These are phyloP conservation scores for Labeo rohita DNA, from an alignment of 2,113 vertebrate species.

Conservation along the genomic window DNA sequence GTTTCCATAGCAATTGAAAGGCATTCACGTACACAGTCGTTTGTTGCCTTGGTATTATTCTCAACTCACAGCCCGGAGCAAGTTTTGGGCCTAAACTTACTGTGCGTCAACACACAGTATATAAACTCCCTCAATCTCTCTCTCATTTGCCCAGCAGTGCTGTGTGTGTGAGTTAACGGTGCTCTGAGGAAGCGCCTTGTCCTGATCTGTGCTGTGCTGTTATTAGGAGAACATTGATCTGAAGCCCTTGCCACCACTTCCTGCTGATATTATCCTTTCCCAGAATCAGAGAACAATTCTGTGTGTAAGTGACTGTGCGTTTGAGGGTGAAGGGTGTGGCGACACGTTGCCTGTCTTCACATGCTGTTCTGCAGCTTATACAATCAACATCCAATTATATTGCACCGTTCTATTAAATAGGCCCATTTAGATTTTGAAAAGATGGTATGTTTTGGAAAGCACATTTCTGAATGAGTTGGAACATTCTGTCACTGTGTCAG, in stretches of 20 bases:
- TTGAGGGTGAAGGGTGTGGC: background rate
- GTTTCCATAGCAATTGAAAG: constrained; percentile 69
- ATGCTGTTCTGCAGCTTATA: background rate
- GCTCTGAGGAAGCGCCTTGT: constrained; percentile 31
- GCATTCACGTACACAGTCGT: constrained; percentile 55
- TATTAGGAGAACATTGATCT: constrained; percentile 60
- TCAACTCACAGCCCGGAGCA: constrained; percentile 20
- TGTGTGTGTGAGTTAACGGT: constrained; percentile 19
- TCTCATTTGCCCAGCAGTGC: constrained; percentile 34
- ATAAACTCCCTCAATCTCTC: constrained; percentile 31
- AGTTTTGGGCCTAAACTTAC: constrained; percentile 19
- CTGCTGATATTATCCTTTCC: constrained; percentile 59
- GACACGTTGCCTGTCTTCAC: background rate
- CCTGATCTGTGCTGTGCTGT: constrained; percentile 27
- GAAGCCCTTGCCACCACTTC: constrained; percentile 32
- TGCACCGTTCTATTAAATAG: background rate
- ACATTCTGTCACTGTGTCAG: too few species aligned
- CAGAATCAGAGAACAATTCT: constrained; percentile 33
- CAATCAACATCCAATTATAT: background rate
- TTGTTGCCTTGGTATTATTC: constrained; percentile 54
- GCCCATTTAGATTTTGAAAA: background rate
- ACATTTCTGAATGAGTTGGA: background rate
- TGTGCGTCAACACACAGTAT: constrained; percentile 3
- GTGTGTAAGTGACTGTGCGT: constrained; percentile 32
- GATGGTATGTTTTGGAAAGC: background rate